A percentile compares a stretch with the other conserved stretches of the same genome.
Conservation (phyloP, 2,113 vertebrate species). For the Barnardius zonarius region DNA sequence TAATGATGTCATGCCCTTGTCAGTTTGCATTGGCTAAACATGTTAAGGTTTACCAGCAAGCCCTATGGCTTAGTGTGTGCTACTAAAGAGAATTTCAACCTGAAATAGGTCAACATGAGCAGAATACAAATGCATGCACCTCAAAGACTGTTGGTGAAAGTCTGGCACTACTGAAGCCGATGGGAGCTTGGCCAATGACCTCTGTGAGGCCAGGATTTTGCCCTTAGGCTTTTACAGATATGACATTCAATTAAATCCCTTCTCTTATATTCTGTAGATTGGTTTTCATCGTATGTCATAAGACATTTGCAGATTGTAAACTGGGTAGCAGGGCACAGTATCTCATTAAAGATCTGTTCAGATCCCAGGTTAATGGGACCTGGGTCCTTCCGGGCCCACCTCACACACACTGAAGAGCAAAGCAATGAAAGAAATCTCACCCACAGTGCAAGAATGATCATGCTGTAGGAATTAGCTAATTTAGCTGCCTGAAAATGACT, state of each 20-base stretch:
- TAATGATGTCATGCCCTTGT: conserved; percentile 62
- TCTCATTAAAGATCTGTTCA: neutral
- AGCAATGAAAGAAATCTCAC: neutral
- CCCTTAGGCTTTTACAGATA: neutral
- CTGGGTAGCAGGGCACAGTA: neutral
- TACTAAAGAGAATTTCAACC: conserved; percentile 16
- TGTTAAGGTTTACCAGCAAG: conserved; percentile 24
- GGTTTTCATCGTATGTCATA: neutral
- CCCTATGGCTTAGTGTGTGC: neutral
- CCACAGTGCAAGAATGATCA: neutral
- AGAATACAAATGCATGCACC: neutral
- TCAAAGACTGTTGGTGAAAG: neutral
- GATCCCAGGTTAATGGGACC: neutral
- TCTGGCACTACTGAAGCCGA: neutral
- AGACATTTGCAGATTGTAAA: neutral
- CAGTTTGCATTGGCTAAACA: conserved; percentile 36
- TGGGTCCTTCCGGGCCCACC: neutral
- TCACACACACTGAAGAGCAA: neutral
- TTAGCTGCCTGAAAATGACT: neutral
- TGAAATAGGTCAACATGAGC: conserved; percentile 12
- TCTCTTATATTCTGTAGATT: neutral
- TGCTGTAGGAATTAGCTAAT: neutral
- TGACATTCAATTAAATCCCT: conserved; percentile 7
- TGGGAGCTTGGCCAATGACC: neutral
- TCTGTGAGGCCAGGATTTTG: neutral